A percentile compares a stretch with the other conserved stretches of the same genome.
These are phyloP conservation scores for Polietes domitor DNA, from an alignment of 2,888 invertebrate genomes.

Conservation along the genomic window DNA sequence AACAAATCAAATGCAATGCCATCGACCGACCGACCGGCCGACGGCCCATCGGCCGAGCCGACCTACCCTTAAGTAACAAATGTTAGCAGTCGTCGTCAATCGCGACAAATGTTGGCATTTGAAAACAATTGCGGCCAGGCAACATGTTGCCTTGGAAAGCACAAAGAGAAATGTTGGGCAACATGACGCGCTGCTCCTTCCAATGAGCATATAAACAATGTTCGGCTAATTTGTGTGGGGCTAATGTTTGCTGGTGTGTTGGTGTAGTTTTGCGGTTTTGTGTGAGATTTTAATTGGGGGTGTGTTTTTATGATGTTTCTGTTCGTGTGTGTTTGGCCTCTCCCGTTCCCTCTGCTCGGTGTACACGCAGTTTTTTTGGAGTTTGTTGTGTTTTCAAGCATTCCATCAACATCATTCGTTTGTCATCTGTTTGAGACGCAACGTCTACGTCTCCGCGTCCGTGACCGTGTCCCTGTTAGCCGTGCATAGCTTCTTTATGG, in stretches of 20 bases:
- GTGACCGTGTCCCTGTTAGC: constrained; percentile 17
- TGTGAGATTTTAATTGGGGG: constrained; percentile 58
- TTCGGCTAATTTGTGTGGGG: constrained; percentile 13
- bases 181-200: constrained; percentile 40
- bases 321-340: not conserved
- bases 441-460: constrained; percentile 41
- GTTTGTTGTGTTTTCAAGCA: constrained; percentile 46
- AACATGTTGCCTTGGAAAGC: constrained; percentile 32
- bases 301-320: constrained; percentile 53
- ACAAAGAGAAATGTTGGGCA: not conserved
- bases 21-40: constrained; percentile 29
- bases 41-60: not conserved
- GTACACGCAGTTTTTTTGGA: constrained; percentile 43
- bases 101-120: not conserved
- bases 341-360: constrained; percentile 15
- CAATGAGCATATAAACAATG: constrained; percentile 51
- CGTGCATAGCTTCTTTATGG: not conserved
- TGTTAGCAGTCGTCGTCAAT: not conserved
- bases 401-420: constrained; percentile 60
- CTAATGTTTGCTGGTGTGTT: constrained; percentile 25
- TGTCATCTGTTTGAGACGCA: constrained; percentile 55
- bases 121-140: not conserved
- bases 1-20: constrained; percentile 25
- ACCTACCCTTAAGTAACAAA: constrained; percentile 32
- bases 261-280: constrained; percentile 12